Evolutionary conservation across 92 coral and sea anemone genomes (phyloP).

Genomic region (Epizoanthus rinbou): DNA sequence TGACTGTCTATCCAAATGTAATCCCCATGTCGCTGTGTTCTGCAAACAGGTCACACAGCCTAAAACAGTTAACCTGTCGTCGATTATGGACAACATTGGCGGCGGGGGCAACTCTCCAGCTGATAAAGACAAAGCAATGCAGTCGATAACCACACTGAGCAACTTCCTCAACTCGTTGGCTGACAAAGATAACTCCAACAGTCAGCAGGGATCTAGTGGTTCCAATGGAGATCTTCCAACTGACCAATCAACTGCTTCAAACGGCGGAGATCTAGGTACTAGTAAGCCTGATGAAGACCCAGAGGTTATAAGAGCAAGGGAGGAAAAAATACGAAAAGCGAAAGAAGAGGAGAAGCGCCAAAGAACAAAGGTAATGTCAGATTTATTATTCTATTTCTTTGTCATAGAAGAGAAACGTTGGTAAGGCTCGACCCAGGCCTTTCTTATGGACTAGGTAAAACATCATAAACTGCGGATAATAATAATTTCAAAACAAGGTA

Average conservation of each 20-base stretch:
- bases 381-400: too few species aligned
- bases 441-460: too few species aligned
- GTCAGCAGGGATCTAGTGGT: not conserved
- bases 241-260: not conserved
- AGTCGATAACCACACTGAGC: slow-evolving; percentile 45
- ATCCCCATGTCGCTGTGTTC: too few species aligned
- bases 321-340: slow-evolving; percentile 8
- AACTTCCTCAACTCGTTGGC: slow-evolving; percentile 36
- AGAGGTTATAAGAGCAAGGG: slow-evolving; percentile 11
- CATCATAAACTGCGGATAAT: too few species aligned
- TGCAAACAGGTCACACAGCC: slow-evolving; percentile 28
- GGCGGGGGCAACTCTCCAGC: not conserved
- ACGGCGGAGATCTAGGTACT: not conserved
- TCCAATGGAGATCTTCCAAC: slow-evolving; percentile 14
- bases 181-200: slow-evolving; percentile 11
- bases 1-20: not conserved
- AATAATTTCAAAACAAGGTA: too few species aligned
- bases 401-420: too few species aligned
- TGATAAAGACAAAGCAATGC: slow-evolving; percentile 37
- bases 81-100: slow-evolving; percentile 19
- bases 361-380: slow-evolving; percentile 15
- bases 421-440: too few species aligned
- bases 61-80: slow-evolving; percentile 32
- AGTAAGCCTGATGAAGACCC: slow-evolving; percentile 28
- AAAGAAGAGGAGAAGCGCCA: slow-evolving; percentile 28